These are phyloP conservation scores for Cataglyphis livida DNA, from an alignment of 2,888 invertebrate species.

Conservation along the genomic window DNA sequence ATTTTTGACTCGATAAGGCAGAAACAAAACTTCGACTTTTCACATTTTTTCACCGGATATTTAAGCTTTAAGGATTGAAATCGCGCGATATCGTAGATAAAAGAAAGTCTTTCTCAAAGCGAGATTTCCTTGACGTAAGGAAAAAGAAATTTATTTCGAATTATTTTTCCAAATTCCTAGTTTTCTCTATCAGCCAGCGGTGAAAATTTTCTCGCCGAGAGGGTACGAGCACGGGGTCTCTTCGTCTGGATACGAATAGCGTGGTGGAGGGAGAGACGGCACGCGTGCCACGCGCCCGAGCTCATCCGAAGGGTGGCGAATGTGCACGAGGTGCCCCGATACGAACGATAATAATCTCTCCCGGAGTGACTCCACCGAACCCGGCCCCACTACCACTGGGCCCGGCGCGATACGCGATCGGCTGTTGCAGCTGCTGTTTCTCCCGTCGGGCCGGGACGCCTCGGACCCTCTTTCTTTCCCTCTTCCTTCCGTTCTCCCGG, in stretches of 20 bases:
- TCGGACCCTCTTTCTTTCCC: conserved; percentile 59
- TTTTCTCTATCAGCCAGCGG: conserved; percentile 25
- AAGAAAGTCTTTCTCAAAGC: not conserved
- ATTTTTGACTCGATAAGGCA: not conserved
- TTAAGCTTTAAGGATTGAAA: not conserved
- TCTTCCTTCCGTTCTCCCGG: conserved; percentile 55
- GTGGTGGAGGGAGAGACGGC: conserved; percentile 77
- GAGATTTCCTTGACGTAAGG: not conserved
- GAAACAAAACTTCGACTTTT: not conserved
- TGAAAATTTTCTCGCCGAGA: conserved; percentile 51
- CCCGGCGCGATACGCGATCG: conserved; percentile 80
- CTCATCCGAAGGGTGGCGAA: conserved; percentile 41
- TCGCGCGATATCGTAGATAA: not conserved
- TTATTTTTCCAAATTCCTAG: conserved; percentile 64
- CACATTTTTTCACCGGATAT: not conserved
- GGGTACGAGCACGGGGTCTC: conserved; percentile 22
- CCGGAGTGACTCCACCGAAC: conserved; percentile 73
- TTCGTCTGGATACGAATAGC: conserved; percentile 77
- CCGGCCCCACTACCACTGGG: conserved; percentile 72
- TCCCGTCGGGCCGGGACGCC: conserved; percentile 67
- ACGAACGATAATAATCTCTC: conserved; percentile 45
- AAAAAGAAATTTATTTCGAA: not conserved
- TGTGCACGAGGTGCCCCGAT: conserved; percentile 30
- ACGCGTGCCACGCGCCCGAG: conserved; percentile 77
- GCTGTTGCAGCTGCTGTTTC: conserved; percentile 84